Base-by-base conservation (phyloP, 2,888 invertebrate species). In the Eulithis testata region DNA sequence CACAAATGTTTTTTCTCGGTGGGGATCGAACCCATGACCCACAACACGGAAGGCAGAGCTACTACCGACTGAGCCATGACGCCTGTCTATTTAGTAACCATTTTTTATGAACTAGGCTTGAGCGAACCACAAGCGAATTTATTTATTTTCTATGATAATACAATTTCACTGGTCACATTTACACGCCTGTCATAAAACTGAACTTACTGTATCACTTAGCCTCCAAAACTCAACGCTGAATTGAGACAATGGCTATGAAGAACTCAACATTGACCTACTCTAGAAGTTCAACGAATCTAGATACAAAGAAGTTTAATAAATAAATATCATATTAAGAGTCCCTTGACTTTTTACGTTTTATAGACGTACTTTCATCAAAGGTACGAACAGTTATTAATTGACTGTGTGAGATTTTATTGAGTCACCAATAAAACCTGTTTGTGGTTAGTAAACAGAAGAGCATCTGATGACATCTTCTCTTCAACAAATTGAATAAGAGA, bases 261-360 rank as follows among this genome's bases (percentile, higher is more conserved):
- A 74, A 78, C 77, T 79, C 72, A 78, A 65, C 82, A 82, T 82
- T 86, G 83, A 85, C 86, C 83, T 69, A 80, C 75, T 77, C 71
- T 74, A 70, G 14, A 68, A 68, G 66, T 66, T 65, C 58, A 55
- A 64, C 67, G 70, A 70, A 67, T 60, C 66, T 63, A 61, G 54
- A 65, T 63, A 69, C 71, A 12, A 21, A 51, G 21, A 12, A 36
- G 36, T 56, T 56, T 40, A 54, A 70, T 12, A 12, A 21, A 58
- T 51, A 50, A 37, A 51, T 49, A 40, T 40, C 40, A 40, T 40
- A 40, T 31, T 31, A 31, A 6, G 31, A 4, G 6, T 4, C 3
- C 3, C 31, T 31, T 31, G 31, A 31, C 31, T 31, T 31, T 31
- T 3, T 3, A 31, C 31, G 31, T 31, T 31, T 31, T 31, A 3